Evolutionary conservation across 1,140 invertebrate genomes (phyloP).

Genomic region (Drosophila trapezifrons): DNA sequence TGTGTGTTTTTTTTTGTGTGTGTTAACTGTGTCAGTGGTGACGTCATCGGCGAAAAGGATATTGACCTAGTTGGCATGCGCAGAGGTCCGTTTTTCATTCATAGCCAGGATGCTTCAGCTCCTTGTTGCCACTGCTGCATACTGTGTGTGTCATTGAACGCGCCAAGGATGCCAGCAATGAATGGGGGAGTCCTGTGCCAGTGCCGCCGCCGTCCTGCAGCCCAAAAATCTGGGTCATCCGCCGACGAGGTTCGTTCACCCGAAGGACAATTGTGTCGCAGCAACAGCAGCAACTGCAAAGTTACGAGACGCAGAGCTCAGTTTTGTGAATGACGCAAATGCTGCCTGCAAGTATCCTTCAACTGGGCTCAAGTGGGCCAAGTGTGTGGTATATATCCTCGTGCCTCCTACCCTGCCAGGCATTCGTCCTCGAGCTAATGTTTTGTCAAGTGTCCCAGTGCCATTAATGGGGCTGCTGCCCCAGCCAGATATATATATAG

Average conservation of each 20-base stretch:
- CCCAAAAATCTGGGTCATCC: constrained; percentile 68
- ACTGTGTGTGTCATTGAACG: constrained; percentile 48
- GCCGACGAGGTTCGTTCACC: constrained; percentile 64
- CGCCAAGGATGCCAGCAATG: constrained; percentile 54
- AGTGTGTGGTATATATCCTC: constrained; percentile 20
- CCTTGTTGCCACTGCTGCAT: constrained; percentile 10
- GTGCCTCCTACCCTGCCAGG: neutral
- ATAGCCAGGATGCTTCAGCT: constrained; percentile 34
- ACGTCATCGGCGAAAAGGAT: constrained; percentile 66
- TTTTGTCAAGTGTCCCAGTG: constrained; percentile 29
- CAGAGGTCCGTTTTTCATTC: constrained; percentile 66
- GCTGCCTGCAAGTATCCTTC: constrained; percentile 51
- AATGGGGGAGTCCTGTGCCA: constrained; percentile 45
- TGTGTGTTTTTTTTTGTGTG: constrained; percentile 1
- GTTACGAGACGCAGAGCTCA: constrained; percentile 39
- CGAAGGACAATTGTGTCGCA: constrained; percentile 71
- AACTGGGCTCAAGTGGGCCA: constrained; percentile 39
- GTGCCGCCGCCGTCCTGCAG: constrained; percentile 21
- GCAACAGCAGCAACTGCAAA: constrained; percentile 15
- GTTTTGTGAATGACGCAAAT: constrained; percentile 67
- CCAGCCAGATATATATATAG: constrained; percentile 7
- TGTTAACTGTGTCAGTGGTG: constrained; percentile 70
- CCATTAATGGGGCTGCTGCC: constrained; percentile 29
- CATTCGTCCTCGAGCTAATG: constrained; percentile 51
- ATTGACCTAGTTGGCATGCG: constrained; percentile 77